phyloP scores from a whole-genome alignment of 2,113 vertebrate genomes.

The Psittacara wagleri region DNA sequence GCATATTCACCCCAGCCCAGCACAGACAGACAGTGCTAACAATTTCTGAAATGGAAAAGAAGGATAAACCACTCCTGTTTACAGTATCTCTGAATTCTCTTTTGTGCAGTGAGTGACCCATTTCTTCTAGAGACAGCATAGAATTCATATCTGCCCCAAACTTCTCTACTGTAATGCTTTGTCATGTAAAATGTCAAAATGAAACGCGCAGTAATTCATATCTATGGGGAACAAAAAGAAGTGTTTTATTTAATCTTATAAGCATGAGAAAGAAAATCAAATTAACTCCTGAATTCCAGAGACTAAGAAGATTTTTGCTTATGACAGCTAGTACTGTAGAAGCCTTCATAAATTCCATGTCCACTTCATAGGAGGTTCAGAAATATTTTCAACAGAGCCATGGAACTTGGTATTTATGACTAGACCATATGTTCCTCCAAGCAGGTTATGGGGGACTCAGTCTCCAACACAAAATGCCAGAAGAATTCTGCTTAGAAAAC shows the following conservation, averaged over 20 bases:
- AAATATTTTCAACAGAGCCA: neutral
- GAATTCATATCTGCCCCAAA: neutral
- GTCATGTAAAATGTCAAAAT: neutral
- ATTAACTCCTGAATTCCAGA: neutral
- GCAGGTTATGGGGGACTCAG: neutral
- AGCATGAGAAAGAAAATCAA: neutral
- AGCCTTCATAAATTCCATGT: neutral
- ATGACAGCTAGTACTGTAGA: neutral
- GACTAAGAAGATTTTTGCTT: neutral
- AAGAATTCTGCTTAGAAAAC: neutral
- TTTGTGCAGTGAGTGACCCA: neutral
- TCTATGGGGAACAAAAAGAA: neutral
- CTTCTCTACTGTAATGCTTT: neutral
- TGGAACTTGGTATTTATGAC: neutral
- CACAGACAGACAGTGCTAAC: too few species aligned
- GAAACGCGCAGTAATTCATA: neutral
- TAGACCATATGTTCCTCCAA: neutral
- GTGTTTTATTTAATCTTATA: neutral
- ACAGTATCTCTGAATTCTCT: neutral
- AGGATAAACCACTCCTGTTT: too few species aligned
- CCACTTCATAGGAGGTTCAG: neutral
- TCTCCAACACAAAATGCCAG: neutral
- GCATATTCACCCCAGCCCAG: neutral
- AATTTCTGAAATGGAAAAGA: neutral
- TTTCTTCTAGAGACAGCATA: neutral